These are phyloP conservation scores for Germaria angustata DNA, from an alignment of 2,888 invertebrate genomes.

Conservation along the genomic window DNA sequence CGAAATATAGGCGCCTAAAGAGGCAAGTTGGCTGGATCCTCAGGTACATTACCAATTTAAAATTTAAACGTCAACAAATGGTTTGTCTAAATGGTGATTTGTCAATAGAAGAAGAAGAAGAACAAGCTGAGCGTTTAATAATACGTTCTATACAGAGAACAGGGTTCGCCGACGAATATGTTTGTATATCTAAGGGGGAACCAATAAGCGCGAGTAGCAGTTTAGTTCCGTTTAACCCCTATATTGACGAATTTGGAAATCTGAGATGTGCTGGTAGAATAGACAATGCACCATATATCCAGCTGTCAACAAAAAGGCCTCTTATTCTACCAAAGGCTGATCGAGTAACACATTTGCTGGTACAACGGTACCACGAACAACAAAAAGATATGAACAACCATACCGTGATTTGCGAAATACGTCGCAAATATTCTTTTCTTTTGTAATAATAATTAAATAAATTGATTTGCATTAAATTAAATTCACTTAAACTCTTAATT, in stretches of 20 bases:
- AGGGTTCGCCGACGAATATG: not conserved
- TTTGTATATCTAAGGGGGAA: not conserved
- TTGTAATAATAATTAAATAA: too few species aligned
- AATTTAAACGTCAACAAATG: not conserved
- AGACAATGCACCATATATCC: constrained; percentile 1
- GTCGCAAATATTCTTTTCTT: constrained; percentile 4
- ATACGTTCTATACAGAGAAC: not conserved
- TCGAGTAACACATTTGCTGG: constrained; percentile 3
- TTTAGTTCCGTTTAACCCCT: constrained; percentile 6
- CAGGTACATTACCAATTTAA: not conserved
- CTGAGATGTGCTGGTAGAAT: constrained; percentile 27
- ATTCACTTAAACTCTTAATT: too few species aligned
- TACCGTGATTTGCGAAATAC: constrained; percentile 16
- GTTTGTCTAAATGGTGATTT: not conserved
- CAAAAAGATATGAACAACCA: constrained; percentile 1
- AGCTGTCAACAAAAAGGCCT: not conserved
- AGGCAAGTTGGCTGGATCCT: not conserved
- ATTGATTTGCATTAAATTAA: too few species aligned
- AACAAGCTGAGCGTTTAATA: not conserved
- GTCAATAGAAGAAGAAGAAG: constrained; percentile 17
- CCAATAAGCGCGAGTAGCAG: not conserved
- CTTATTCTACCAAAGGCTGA: constrained; percentile 1
- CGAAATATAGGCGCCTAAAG: too few species aligned
- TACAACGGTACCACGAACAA: constrained; percentile 6
- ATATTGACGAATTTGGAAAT: constrained; percentile 25